phyloP scores from a whole-genome alignment of 2,797 vertebrate species.

The Chiropotes sagulatus region DNA sequence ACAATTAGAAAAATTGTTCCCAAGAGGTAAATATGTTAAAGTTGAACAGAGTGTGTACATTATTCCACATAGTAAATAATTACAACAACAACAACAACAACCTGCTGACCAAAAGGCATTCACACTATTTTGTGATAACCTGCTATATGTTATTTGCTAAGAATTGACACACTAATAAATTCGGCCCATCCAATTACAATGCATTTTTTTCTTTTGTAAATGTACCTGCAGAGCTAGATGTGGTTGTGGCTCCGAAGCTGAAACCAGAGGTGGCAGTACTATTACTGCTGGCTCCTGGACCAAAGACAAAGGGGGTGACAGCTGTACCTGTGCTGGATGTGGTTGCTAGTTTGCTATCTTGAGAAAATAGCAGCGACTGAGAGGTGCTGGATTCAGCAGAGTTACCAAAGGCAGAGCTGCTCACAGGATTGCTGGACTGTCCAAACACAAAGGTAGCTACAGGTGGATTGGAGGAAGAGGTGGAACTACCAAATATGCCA shows the following conservation, averaged over 20 bases:
- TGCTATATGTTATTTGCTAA: neutral
- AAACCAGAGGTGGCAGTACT: constrained; percentile 86
- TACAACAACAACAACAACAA: neutral
- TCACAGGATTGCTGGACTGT: constrained; percentile 86
- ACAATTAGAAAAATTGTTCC: neutral
- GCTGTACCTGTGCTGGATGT: constrained; percentile 81
- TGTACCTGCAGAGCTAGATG: constrained; percentile 90
- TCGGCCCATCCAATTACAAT: neutral
- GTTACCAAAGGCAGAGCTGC: constrained; percentile 85
- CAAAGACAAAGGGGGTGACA: constrained; percentile 90
- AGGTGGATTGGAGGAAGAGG: constrained; percentile 82
- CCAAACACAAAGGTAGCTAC: constrained; percentile 91
- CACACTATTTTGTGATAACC: neutral
- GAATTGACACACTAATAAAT: neutral
- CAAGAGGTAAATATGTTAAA: neutral
- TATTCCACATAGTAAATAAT: neutral
- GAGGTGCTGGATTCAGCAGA: constrained; percentile 85
- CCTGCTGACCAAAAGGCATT: neutral
- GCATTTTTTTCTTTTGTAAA: neutral
- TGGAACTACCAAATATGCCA: constrained; percentile 87
- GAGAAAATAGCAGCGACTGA: constrained; percentile 91
- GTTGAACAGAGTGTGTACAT: neutral
- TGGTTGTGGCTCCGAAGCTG: constrained; percentile 88
- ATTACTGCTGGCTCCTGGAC: constrained; percentile 80
- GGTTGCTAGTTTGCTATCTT: constrained; percentile 88